Base-by-base conservation (phyloP, 2,797 vertebrate genomes). In the Chelmon rostratus region DNA sequence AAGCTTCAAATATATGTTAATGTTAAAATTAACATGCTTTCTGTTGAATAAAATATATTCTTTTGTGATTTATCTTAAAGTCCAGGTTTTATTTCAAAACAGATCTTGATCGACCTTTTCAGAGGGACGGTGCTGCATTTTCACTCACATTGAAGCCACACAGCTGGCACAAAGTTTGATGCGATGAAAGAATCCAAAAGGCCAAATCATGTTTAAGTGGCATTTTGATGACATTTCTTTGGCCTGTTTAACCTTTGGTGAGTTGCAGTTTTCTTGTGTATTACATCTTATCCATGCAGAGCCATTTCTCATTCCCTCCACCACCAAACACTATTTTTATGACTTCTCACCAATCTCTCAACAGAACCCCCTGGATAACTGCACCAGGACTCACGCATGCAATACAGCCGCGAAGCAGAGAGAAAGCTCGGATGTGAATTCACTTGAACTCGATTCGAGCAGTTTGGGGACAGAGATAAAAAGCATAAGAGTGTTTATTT, bases 191-290 rank as follows among this genome's bases (percentile, higher is more conserved):
- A 87, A 89, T 90, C 84, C 80, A 83, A 94, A 94, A 94, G 93
- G 93, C 91, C 93, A 94, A 90, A 89, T 91, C 90, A 80, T 90
- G 82, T 93, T 92, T 92, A 94, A 94, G 90, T 93, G 93, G 90
- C 93, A 94, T 94, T 94, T 94, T 92, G 91, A 94, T 94, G 94
- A 91, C 93, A 95, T 95, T 94, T 94, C 92, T 92, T 90, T 91
- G 89, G 93, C 91, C 93, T 93, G 88, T 92, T 93, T 94, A 93
- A 93, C 92, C 91, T 95, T 94, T 94, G 82, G 81, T 78, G 80
- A 82, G 82, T 86, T 88, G 92, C 78, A 86, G 89, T 91, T 91
- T 91, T 87, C 86, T 90, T 84, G 76, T 85, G 89, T 84, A 88
- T 89, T 86, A 88, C 83, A 86, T 90, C 87, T 87, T 72, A 86